Conservation (phyloP, 2,113 vertebrate genomes). For the Podarcis cretensis region DNA sequence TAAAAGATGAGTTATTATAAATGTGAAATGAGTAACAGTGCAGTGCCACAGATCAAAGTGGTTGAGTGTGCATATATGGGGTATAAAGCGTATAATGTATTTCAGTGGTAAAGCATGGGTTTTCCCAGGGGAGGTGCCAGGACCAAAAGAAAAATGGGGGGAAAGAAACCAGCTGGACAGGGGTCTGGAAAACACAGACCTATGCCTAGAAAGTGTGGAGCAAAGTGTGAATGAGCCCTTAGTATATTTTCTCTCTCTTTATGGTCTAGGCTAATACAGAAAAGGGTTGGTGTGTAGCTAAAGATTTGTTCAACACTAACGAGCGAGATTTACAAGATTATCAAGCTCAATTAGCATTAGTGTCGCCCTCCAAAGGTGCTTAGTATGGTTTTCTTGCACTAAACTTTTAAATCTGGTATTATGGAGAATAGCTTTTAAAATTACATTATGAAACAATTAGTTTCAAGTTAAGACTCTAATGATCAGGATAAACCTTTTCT, state of each 20-base stretch:
- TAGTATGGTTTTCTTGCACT: slow-evolving; percentile 37
- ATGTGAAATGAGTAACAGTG: too few species aligned
- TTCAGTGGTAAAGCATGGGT: too few species aligned
- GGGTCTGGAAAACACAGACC: neutral
- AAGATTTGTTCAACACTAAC: slow-evolving; percentile 6
- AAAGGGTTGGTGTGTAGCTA: slow-evolving; percentile 23
- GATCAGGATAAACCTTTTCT: slow-evolving; percentile 35
- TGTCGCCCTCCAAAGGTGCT: neutral
- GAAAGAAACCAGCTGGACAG: too few species aligned
- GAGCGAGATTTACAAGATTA: slow-evolving; percentile 30
- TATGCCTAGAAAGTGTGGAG: too few species aligned
- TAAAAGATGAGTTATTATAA: too few species aligned
- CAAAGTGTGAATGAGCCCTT: too few species aligned
- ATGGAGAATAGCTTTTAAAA: slow-evolving; percentile 47
- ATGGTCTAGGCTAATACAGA: neutral
- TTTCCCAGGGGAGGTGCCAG: too few species aligned
- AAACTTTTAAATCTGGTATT: slow-evolving; percentile 59
- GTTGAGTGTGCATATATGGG: too few species aligned
- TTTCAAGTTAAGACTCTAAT: neutral
- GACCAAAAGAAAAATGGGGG: too few species aligned
- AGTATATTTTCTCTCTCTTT: neutral
- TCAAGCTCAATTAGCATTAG: slow-evolving; percentile 37
- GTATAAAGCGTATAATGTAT: too few species aligned
- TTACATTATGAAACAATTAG: slow-evolving; percentile 33
- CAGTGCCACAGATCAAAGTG: too few species aligned